Evolutionary conservation across 2,113 vertebrate genomes (phyloP).

Genomic region (Cavia porcellus): DNA sequence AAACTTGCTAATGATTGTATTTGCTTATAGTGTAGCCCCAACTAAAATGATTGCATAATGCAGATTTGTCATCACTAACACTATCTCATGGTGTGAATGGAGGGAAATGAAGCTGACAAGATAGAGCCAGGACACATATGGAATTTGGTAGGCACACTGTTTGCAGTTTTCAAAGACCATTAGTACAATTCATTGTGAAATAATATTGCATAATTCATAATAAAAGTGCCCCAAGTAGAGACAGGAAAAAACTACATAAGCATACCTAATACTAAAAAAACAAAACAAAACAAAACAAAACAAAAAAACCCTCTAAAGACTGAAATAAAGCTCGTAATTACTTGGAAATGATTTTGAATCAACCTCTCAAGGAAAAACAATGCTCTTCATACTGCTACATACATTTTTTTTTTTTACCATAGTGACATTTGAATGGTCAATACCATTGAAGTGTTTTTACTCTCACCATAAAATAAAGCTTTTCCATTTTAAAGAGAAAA

Average conservation of each 20-base stretch:
- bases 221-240: slow-evolving; percentile 8
- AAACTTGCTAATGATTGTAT: slow-evolving; percentile 33
- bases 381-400: neutral
- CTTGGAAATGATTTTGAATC: slow-evolving; percentile 60
- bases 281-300: too few relatives aligned
- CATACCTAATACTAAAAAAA: neutral
- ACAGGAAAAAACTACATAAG: slow-evolving; percentile 59
- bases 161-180: neutral
- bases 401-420: neutral
- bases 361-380: neutral
- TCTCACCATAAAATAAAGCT: slow-evolving; percentile 8
- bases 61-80: neutral
- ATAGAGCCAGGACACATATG: neutral
- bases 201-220: slow-evolving; percentile 46
- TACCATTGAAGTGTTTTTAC: neutral
- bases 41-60: neutral
- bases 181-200: slow-evolving; percentile 48
- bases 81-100: neutral
- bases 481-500: neutral
- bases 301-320: slow-evolving; percentile 24
- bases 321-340: slow-evolving; percentile 61
- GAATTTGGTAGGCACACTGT: neutral
- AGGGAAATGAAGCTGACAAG: neutral
- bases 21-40: neutral
- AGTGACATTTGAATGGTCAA: neutral